Conservation (phyloP, 2,888 invertebrate species). For the Lasioglossum zephyrum region DNA sequence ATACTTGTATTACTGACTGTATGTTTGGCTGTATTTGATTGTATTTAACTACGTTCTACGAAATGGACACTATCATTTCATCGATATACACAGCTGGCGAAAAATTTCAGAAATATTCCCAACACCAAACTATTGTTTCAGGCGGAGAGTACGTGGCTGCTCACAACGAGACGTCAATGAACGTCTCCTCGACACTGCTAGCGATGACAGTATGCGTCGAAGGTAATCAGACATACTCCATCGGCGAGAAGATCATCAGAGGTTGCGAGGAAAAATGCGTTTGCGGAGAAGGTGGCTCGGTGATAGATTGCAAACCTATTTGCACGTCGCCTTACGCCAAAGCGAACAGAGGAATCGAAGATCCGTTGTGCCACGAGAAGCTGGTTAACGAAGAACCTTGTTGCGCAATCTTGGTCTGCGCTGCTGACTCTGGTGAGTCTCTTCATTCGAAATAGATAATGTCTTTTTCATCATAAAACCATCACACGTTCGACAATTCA, state of each 20-base stretch:
- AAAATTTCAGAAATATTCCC: too few species aligned
- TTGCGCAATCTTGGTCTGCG: conserved; percentile 89
- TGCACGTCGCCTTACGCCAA: conserved; percentile 90
- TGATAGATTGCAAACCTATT: conserved; percentile 88
- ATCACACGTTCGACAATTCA: neutral
- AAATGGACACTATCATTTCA: too few species aligned
- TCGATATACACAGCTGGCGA: too few species aligned
- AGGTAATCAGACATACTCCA: conserved; percentile 83
- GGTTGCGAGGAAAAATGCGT: conserved; percentile 92
- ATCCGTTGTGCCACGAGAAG: conserved; percentile 90
- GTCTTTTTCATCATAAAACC: neutral
- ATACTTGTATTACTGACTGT: too few species aligned
- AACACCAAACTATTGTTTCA: conserved; percentile 37
- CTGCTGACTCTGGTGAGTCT: conserved; percentile 86
- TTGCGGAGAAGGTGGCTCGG: conserved; percentile 88
- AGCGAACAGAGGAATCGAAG: conserved; percentile 88
- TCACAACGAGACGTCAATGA: conserved; percentile 73
- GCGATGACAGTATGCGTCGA: conserved; percentile 71
- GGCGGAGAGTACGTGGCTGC: conserved; percentile 78
- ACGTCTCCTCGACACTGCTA: conserved; percentile 67
- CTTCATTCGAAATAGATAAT: neutral
- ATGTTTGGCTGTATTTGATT: too few species aligned
- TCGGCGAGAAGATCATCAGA: conserved; percentile 90
- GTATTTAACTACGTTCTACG: neutral
- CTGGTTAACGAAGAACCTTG: conserved; percentile 89